Evolutionary conservation across 37 sponge, comb jelly and placozoan species (phyloP).

Genomic region (Aplysina aerophoba): DNA sequence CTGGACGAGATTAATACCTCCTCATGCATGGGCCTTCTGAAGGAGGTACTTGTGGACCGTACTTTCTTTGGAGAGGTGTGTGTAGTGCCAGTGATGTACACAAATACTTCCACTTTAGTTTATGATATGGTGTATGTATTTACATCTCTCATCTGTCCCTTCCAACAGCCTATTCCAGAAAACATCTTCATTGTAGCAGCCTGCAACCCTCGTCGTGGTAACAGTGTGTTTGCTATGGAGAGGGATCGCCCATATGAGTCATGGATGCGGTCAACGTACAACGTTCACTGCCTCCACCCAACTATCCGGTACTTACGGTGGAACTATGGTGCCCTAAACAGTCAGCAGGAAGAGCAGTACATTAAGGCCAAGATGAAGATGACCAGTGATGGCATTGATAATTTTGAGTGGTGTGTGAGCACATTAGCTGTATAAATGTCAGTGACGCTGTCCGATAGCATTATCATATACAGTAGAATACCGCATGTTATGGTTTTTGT

Average conservation of each 20-base stretch:
- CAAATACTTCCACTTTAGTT: no score
- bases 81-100: no score
- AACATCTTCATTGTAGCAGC: conserved; percentile 80
- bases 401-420: no score
- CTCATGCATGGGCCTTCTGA: conserved; percentile 64
- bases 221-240: conserved; percentile 18
- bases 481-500: no score
- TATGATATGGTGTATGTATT: no score
- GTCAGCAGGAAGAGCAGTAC: conserved; percentile 80
- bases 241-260: conserved; percentile 13
- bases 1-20: conserved; percentile 75
- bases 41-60: conserved; percentile 62
- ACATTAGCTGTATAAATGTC: no score
- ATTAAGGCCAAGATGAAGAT: conserved; percentile 68
- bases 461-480: no score
- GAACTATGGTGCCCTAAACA: conserved; percentile 84
- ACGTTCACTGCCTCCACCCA: conserved; percentile 82
- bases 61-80: conserved; percentile 59
- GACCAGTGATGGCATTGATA: not conserved
- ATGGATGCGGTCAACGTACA: conserved; percentile 78
- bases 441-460: no score
- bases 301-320: conserved; percentile 76
- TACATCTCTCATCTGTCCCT: no score
- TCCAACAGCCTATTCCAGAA: conserved; percentile 23
- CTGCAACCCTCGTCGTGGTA: conserved; percentile 68